phyloP scores from a whole-genome alignment of 2,888 invertebrate species.

The Pinctada fucata region DNA sequence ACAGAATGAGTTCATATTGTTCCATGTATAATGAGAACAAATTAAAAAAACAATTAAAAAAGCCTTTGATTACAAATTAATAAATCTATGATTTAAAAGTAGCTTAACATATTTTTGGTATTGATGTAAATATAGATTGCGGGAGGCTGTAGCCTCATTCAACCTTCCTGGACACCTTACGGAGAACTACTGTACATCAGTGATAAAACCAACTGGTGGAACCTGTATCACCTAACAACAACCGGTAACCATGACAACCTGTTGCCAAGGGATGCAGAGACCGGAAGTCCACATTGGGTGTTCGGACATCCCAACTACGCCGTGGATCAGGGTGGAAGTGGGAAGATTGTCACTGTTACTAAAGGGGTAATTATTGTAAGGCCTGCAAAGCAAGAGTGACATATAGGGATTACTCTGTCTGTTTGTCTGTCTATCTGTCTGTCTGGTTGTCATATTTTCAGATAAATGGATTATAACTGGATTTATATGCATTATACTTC shows the following conservation, averaged over 20 bases:
- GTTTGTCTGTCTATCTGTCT: too few species aligned
- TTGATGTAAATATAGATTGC: too few species aligned
- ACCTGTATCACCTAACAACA: slow-evolving; percentile 72
- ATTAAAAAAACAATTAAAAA: too few species aligned
- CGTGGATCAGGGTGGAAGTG: slow-evolving; percentile 60
- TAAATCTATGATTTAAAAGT: too few species aligned
- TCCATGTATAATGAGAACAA: too few species aligned
- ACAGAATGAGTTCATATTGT: too few species aligned
- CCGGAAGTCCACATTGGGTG: slow-evolving; percentile 73
- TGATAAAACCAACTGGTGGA: slow-evolving; percentile 77
- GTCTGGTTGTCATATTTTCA: too few species aligned
- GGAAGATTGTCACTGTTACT: slow-evolving; percentile 57
- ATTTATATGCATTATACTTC: too few species aligned
- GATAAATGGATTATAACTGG: not conserved
- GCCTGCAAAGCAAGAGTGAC: too few species aligned
- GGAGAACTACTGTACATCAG: slow-evolving; percentile 72
- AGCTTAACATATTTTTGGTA: too few species aligned
- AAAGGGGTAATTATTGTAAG: slow-evolving; percentile 53
- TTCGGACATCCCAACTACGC: slow-evolving; percentile 69
- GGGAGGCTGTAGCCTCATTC: slow-evolving; percentile 70
- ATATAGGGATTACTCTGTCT: too few species aligned
- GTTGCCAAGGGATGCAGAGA: slow-evolving; percentile 58
- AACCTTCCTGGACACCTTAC: slow-evolving; percentile 74
- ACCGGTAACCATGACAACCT: slow-evolving; percentile 65
- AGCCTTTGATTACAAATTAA: too few species aligned